Base-by-base conservation (phyloP, 2,888 invertebrate genomes). In the Apantesis nais region DNA sequence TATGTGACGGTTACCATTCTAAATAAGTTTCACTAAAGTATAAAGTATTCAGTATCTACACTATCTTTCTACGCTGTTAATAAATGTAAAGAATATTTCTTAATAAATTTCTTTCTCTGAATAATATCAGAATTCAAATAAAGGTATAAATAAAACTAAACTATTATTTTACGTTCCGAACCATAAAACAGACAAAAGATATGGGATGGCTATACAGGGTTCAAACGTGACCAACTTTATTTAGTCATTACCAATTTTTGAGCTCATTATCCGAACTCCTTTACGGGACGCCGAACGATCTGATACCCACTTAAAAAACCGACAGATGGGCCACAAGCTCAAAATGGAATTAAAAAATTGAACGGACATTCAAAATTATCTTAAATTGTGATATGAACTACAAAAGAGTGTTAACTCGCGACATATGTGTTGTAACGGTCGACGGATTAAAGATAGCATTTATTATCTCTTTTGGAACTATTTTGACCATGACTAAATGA, bases 311-410 rank as follows among this genome's bases (percentile, higher is more conserved):
- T 58, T 87, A 88, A 86, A 90, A 90, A 90, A 86, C 86, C 89
- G 90, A 92, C 93, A 93, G 93, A 90, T 94, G 89, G 60, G 86
- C 85, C 85, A 86, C 87, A 88, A 85, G 85, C 88, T 89, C 90
- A 90, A 90, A 93, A 91, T 91, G 90, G 90, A 89, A 91, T 89
- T 91, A 88, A 90, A 89, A 58, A 90, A 90, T 91, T 89, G 88
- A 89, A 88, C 90, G 90, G 92, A 90, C 93, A 92, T 89, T 90
- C 89, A 87, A 88, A 91, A 94, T 94, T 94, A 95, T 94, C 94
- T 94, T 92, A 94, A 94, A 94, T 93, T 90, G 58, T 92, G 92
- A 93, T 93, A 93, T 90, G 92, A 89, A 88, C 86, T 89, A 94
- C 93, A 93, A 93, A 93, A 93, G 88, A 91, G 92, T 93, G 93